phyloP scores from a whole-genome alignment of 2,888 invertebrate species.

The Pyralis farinalis region DNA sequence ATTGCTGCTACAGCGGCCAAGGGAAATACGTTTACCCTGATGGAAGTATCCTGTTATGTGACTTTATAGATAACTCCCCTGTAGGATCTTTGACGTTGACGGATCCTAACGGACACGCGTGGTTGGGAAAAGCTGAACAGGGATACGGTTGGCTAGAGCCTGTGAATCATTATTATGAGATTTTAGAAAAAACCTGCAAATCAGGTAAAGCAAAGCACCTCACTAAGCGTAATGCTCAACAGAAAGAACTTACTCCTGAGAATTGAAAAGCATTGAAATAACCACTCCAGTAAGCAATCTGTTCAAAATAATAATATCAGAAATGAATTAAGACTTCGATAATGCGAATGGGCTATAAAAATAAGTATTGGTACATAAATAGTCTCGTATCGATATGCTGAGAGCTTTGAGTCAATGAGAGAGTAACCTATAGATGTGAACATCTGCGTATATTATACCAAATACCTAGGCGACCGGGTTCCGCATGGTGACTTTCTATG shows the following conservation, averaged over 20 bases:
- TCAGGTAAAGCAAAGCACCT: conserved; percentile 20
- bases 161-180: conserved; percentile 62
- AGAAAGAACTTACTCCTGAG: background rate
- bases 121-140: conserved; percentile 68
- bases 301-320: too few relatives aligned
- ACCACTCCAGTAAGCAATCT: too few relatives aligned
- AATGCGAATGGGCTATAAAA: too few relatives aligned
- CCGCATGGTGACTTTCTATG: too few relatives aligned
- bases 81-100: conserved; percentile 52
- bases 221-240: conserved; percentile 11
- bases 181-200: conserved; percentile 43
- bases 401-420: too few relatives aligned
- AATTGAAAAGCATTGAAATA: too few relatives aligned
- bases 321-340: too few relatives aligned
- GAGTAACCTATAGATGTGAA: too few relatives aligned
- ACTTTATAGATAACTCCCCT: conserved; percentile 77
- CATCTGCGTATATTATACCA: too few relatives aligned
- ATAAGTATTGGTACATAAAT: too few relatives aligned
- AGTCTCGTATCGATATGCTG: too few relatives aligned
- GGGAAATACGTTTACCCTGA: conserved; percentile 78
- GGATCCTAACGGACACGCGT: conserved; percentile 76
- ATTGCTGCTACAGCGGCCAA: conserved; percentile 66
- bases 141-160: conserved; percentile 64
- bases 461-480: too few relatives aligned
- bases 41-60: conserved; percentile 59